Conservation (phyloP, 2,797 vertebrate species). For the Avahi laniger region DNA sequence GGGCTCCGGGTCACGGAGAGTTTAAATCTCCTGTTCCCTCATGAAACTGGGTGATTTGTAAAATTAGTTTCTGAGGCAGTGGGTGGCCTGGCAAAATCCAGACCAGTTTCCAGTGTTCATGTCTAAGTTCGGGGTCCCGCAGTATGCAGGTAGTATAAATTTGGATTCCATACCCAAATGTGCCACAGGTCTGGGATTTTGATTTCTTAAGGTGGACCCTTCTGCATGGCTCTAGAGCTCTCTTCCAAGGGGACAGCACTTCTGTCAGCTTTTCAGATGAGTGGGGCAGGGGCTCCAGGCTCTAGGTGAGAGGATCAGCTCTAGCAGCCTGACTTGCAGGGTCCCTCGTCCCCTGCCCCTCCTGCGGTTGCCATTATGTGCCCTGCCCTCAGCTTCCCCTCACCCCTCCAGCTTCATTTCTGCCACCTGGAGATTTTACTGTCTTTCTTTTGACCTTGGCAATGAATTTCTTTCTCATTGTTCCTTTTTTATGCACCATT, state of each 20-base stretch:
- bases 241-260: background rate
- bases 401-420: background rate
- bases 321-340: background rate
- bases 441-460: constrained; percentile 17
- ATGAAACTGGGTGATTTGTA: background rate
- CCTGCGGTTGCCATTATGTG: accelerated
- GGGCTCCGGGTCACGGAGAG: background rate
- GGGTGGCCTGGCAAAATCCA: background rate
- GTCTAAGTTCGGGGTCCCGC: background rate
- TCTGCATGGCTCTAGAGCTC: background rate
- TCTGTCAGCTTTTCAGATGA: background rate
- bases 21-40: background rate
- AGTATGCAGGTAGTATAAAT: background rate
- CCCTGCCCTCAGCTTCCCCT: background rate
- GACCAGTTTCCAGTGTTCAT: background rate
- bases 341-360: background rate
- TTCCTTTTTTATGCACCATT: constrained; percentile 31
- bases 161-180: background rate
- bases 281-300: background rate
- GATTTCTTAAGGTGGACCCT: background rate
- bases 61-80: background rate
- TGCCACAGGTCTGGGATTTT: background rate
- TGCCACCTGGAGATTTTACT: constrained; percentile 11
- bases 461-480: constrained; percentile 28
- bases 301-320: background rate